Conservation (phyloP, 1,140 invertebrate genomes). For the Littorina saxatilis region DNA sequence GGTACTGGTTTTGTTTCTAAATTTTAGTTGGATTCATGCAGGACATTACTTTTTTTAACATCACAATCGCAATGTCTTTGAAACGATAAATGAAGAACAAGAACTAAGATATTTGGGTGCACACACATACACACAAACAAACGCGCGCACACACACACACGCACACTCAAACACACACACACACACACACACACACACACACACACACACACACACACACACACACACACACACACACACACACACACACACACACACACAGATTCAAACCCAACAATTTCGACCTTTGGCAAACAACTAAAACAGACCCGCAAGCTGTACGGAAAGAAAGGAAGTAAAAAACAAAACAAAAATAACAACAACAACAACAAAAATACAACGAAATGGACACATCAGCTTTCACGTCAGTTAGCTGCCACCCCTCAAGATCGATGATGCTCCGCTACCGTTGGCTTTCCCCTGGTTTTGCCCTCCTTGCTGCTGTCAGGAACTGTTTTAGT, state of each 20-base stretch:
- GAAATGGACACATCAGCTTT: neutral
- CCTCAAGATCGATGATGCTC: neutral
- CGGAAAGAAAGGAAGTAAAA: neutral
- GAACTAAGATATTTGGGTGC: neutral
- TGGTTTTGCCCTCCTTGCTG: neutral
- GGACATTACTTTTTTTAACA: no score
- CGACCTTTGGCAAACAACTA: neutral
- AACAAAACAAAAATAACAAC: neutral
- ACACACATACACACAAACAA: no score
- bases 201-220: slow-evolving; percentile 7
- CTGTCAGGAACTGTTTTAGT: slow-evolving; percentile 20
- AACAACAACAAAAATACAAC: neutral
- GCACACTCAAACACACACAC: no score
- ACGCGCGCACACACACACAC: no score
- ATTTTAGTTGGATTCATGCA: neutral
- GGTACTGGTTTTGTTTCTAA: neutral
- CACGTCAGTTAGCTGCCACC: neutral
- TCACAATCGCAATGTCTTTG: no score
- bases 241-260: slow-evolving; percentile 2
- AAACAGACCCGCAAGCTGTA: neutral
- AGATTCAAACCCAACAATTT: neutral
- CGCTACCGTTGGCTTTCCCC: no score
- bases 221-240: neutral
- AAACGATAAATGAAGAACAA: neutral
- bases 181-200: neutral